A percentile compares a stretch with the other conserved stretches of the same genome.
Evolutionary conservation across 2,113 vertebrate genomes (phyloP).

Genomic region (Tragulus kanchil): DNA sequence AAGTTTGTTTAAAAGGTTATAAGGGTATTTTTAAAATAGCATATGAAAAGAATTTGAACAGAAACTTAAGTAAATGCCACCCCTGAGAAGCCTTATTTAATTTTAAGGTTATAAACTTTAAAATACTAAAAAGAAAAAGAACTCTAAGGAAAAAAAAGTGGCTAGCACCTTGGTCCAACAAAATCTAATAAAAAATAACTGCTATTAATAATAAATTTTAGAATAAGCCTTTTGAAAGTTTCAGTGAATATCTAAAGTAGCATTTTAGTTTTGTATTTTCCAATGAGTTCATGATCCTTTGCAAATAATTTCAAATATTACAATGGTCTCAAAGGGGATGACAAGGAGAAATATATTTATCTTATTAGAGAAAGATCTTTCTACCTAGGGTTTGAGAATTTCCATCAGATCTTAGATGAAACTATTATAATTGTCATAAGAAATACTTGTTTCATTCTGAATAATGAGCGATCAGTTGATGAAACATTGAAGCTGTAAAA

Average conservation of each 20-base stretch:
- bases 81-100: background rate
- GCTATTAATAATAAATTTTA: background rate
- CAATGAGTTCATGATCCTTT: background rate
- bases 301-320: background rate
- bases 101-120: background rate
- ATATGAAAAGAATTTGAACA: background rate
- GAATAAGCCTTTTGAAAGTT: background rate
- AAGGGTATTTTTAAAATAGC: background rate
- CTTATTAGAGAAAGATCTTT: background rate
- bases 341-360: background rate
- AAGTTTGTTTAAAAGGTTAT: slow-evolving; percentile 8
- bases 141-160: background rate
- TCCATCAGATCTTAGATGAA: background rate
- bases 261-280: background rate
- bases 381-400: background rate
- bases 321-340: background rate
- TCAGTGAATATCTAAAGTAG: background rate
- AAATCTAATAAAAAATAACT: background rate
- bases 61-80: background rate
- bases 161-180: background rate
- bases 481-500: background rate
- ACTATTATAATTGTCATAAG: background rate
- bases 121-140: background rate
- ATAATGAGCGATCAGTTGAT: background rate
- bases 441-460: background rate